phyloP scores from a whole-genome alignment of 2,888 invertebrate genomes.

The Branchipolynoe longqiensis region DNA sequence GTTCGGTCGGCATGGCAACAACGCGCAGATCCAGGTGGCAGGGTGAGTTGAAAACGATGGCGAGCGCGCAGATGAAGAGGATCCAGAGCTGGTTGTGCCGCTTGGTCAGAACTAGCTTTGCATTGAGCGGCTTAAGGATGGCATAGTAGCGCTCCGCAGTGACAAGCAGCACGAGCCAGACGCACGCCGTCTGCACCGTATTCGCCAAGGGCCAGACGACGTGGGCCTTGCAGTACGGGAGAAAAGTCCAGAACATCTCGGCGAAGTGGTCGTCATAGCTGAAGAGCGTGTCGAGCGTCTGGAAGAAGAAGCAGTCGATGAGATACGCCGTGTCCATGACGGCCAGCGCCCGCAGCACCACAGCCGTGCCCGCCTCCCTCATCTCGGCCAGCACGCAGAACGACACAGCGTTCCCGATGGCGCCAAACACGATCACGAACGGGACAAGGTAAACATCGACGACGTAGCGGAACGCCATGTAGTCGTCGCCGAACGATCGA shows the following conservation, averaged over 20 bases:
- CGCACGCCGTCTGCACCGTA: not conserved
- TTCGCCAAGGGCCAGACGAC: slow-evolving; percentile 19
- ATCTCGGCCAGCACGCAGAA: not conserved
- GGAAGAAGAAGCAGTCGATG: slow-evolving; percentile 27
- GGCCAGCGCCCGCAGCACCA: not conserved
- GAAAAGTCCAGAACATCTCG: not conserved
- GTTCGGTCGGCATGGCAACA: not conserved
- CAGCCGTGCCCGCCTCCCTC: not conserved
- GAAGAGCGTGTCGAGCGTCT: slow-evolving; percentile 23
- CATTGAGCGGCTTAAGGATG: not conserved
- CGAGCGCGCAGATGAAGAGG: not conserved
- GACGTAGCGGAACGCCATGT: slow-evolving; percentile 14
- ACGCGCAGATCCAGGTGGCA: slow-evolving; percentile 9
- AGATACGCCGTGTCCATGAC: slow-evolving; percentile 1
- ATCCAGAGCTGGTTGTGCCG: slow-evolving; percentile 10
- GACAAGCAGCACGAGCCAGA: slow-evolving; percentile 7
- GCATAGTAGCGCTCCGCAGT: slow-evolving; percentile 18
- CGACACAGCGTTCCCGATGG: not conserved
- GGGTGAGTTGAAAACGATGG: not conserved
- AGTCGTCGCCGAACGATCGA: not conserved
- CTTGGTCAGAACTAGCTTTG: slow-evolving; percentile 1
- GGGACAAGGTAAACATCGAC: slow-evolving; percentile 31
- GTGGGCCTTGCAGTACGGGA: not conserved
- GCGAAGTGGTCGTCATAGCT: slow-evolving; percentile 39
- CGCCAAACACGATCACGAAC: not conserved